These are phyloP conservation scores for Tylochromis polylepis DNA, from an alignment of 2,113 vertebrate genomes.

Conservation along the genomic window DNA sequence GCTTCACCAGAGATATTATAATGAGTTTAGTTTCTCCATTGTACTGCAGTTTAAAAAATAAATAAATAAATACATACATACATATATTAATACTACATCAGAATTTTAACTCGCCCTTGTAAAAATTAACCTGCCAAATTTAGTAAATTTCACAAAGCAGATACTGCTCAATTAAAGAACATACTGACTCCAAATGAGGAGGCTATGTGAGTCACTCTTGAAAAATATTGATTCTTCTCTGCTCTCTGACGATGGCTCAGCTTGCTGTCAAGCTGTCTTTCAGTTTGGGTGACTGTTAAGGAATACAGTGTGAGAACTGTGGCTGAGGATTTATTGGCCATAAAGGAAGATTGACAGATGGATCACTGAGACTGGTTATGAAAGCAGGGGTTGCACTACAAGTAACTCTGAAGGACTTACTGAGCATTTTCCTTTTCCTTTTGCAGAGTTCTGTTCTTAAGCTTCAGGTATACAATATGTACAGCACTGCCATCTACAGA, in stretches of 20 bases:
- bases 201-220: neutral
- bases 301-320: neutral
- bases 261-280: conserved; percentile 26
- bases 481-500: neutral
- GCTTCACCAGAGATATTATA: neutral
- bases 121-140: neutral
- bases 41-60: neutral
- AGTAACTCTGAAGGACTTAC: neutral
- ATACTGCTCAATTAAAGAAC: neutral
- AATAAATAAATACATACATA: neutral
- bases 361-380: neutral
- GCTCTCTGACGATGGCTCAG: conserved; percentile 1
- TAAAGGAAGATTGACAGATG: conserved; percentile 10
- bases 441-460: neutral
- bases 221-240: conserved; percentile 18
- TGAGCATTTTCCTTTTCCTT: neutral
- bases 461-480: neutral
- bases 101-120: rapidly evolving
- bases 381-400: neutral
- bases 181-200: neutral
- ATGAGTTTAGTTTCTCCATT: neutral
- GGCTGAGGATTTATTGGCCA: neutral
- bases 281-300: neutral
- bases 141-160: neutral
- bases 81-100: neutral